A percentile compares a stretch with the other conserved stretches of the same genome.
Conservation (phyloP, 2,797 vertebrate species). For the Kryptopterus vitreolus region DNA sequence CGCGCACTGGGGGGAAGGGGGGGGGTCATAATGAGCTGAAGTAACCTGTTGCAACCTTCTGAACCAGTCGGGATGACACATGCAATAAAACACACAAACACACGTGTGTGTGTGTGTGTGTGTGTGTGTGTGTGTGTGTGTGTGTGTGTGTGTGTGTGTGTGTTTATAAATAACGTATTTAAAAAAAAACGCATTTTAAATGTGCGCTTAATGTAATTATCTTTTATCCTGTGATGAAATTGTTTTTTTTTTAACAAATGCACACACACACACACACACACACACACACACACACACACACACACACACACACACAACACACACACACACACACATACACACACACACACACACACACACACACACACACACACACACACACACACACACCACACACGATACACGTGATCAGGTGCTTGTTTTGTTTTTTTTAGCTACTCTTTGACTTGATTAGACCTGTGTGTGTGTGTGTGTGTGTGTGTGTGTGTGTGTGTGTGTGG, state of each 20-base stretch:
- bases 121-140: too few relatives aligned
- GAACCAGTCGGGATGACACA: neutral
- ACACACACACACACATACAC: too few relatives aligned
- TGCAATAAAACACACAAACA: too few relatives aligned
- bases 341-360: neutral
- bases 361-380: neutral
- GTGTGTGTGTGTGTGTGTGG: neutral
- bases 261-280: neutral
- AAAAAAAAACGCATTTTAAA: too few relatives aligned
- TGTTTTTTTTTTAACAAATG: too few relatives aligned
- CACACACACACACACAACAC: neutral
- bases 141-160: too few relatives aligned
- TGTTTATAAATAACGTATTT: too few relatives aligned
- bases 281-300: neutral
- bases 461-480: neutral
- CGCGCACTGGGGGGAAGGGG: too few relatives aligned
- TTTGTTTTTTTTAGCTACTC: neutral
- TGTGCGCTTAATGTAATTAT: too few relatives aligned
- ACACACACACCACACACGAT: neutral
- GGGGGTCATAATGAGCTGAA: too few relatives aligned
- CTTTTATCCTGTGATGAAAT: too few relatives aligned
- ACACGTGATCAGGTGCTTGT: neutral
- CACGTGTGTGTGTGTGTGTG: too few relatives aligned
- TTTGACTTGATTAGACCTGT: neutral
- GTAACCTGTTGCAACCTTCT: neutral